Evolutionary conservation across 2,113 vertebrate species (phyloP).

Genomic region (Fregetta grallaria): DNA sequence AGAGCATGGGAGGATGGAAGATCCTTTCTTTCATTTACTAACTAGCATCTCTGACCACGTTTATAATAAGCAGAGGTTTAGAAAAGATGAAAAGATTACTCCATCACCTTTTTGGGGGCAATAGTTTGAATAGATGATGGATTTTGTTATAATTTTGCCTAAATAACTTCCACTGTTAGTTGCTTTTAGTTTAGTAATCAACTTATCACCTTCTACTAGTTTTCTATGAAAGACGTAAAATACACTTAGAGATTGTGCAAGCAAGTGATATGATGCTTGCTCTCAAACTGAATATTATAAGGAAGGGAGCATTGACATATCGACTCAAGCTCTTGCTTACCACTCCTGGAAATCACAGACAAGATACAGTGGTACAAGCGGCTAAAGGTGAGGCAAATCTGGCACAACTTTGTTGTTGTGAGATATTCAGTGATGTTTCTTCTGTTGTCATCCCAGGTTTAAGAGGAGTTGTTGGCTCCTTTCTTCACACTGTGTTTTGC

Average conservation of each 20-base stretch:
- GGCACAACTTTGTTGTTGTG: background rate
- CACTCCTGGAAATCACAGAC: background rate
- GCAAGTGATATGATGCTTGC: background rate
- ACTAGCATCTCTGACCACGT: background rate
- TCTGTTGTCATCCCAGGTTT: background rate
- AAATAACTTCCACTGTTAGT: background rate
- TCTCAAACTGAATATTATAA: background rate
- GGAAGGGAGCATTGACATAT: background rate
- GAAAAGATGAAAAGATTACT: background rate
- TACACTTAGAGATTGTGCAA: background rate
- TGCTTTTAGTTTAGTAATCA: background rate
- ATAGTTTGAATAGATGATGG: background rate
- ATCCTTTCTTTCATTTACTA: background rate
- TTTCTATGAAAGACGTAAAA: background rate
- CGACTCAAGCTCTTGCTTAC: background rate
- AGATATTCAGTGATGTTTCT: background rate
- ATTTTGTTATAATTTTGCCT: background rate
- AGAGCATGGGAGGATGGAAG: background rate
- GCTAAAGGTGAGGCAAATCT: background rate
- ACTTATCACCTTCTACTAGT: background rate
- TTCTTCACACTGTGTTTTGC: background rate
- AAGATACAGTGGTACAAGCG: background rate
- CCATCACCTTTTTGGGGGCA: fast-evolving
- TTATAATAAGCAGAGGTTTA: background rate
- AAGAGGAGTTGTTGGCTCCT: background rate